Base-by-base conservation (phyloP, 2,888 invertebrate species). In the Idaea straminata region DNA sequence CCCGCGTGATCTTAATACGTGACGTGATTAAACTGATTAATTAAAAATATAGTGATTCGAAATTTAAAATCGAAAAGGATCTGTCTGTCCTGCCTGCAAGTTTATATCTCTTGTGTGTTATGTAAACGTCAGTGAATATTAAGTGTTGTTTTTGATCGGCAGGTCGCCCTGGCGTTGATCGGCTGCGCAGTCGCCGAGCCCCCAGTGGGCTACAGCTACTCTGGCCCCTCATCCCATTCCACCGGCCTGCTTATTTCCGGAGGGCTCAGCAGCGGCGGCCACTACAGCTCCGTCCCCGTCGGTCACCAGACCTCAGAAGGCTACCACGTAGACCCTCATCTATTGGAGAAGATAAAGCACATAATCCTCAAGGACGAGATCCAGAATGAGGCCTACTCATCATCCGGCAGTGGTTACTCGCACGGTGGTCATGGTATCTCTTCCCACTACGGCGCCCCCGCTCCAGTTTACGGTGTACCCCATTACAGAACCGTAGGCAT, bases 231-330 rank as follows among this genome's bases (percentile, higher is more conserved):
- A 93, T 92, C 94, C 88, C 76, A 92, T 94, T 72, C 94, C 94
- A 66, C 94, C 95, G 47, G 47, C 88, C 76, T 92, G 94, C 71
- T 94, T 94, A 67, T 94, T 95, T 86, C 95, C 94, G 83, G 90
- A 94, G 93, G 95, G 94, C 88, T 93, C 67, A 94, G 95, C 79
- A 94, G 95, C 69, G 96, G 96, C 62, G 96, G 96, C 70, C 96
- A 96, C 79, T 96, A 96, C 93, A 93, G 94, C 78, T 94, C 95
- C 67, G 97, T 96, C 57, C 95, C 96, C 64, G 94, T 95, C 72
- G 97, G 97, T 72, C 95, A 95, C 88, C 96, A 96, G 83, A 95
- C 96, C 76, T 95, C 94, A 73, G 97, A 97, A 84, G 97, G 97
- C 72, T 96, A 96, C 84, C 94, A 95, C 87, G 96, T 97, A 69